A percentile compares a stretch with the other conserved stretches of the same genome.
Evolutionary conservation across 2,113 vertebrate species (phyloP).

Genomic region (Neogale vison): DNA sequence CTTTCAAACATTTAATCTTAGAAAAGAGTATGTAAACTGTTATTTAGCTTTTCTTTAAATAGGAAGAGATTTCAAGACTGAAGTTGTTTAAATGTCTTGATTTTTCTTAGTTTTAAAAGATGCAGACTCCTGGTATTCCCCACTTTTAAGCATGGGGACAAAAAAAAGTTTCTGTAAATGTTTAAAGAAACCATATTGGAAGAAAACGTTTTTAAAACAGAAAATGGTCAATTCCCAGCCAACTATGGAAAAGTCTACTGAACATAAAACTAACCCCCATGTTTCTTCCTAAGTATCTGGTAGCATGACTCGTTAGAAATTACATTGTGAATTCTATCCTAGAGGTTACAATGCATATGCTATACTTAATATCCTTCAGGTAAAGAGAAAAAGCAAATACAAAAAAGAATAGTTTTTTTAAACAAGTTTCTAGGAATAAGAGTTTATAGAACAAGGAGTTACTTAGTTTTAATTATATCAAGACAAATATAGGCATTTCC

Average conservation of each 20-base stretch:
- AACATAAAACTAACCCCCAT: neutral
- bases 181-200: neutral
- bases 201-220: conserved; percentile 24
- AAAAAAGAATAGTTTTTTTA: conserved; percentile 64
- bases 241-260: neutral
- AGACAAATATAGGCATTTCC: conserved; percentile 81
- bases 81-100: neutral
- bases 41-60: neutral
- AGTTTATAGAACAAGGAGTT: conserved; percentile 56
- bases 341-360: neutral
- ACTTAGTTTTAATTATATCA: conserved; percentile 77
- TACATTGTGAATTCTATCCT: neutral
- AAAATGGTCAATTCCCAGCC: neutral
- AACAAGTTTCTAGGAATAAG: conserved; percentile 63
- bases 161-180: neutral
- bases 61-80: neutral
- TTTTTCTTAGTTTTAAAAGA: conserved; percentile 22
- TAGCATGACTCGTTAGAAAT: conserved; percentile 14
- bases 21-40: conserved; percentile 11
- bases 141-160: neutral
- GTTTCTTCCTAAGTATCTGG: neutral
- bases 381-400: conserved; percentile 28
- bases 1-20: conserved; percentile 15
- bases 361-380: conserved; percentile 54
- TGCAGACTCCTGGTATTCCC: neutral